Base-by-base conservation (phyloP, 2,113 vertebrate species). In the Onychostoma macrolepis region DNA sequence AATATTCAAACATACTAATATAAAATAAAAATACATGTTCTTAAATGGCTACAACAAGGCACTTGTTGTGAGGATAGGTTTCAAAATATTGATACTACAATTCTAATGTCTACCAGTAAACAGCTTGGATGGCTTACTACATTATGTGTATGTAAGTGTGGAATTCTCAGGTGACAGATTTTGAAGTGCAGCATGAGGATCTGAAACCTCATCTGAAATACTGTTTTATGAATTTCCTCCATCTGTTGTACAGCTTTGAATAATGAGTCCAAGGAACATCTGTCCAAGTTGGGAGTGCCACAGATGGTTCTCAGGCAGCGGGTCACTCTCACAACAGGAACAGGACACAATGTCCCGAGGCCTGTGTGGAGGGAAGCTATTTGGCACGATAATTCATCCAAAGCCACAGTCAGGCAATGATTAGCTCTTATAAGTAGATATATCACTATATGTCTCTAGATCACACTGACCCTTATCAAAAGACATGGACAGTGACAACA, bases 351-450 rank as follows among this genome's bases (percentile, higher is more conserved):
- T 90, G 85, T 86, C 82, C 78, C 7, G 89, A 85, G 85, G 76
- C 71, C 50, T 72, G 88, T 81, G 63, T 53, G 92, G 63, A 87
- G 88, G 74, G 81, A 89, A 87, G 89, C 69, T 71, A 88, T 87
- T 89, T 93, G 93, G 92, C 92, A 91, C n/a, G 4, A 79, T 63
- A 86, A 86, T 69, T 45, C 12, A 87, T 72, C 76, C 72, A 84
- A 80, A 84, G 88, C 85, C 77, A 75, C 83, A 71, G 82, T 88
- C 76, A 50, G 85, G 56, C 80, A 71, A 85, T 69, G 85, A 87
- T 58, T 74, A 82, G 30, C 75, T 77, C 43, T 65, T 79, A 26
- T 87, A 87, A 89, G 86, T 85, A 89, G 30, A 81, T 83, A 43
- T 67, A 87, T 19, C 15, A 26, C 77, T 78, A 61, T 38, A 41